A percentile compares a stretch with the other conserved stretches of the same genome.
Evolutionary conservation across 2,888 invertebrate genomes (phyloP).

Genomic region (Portevinia maculata): DNA sequence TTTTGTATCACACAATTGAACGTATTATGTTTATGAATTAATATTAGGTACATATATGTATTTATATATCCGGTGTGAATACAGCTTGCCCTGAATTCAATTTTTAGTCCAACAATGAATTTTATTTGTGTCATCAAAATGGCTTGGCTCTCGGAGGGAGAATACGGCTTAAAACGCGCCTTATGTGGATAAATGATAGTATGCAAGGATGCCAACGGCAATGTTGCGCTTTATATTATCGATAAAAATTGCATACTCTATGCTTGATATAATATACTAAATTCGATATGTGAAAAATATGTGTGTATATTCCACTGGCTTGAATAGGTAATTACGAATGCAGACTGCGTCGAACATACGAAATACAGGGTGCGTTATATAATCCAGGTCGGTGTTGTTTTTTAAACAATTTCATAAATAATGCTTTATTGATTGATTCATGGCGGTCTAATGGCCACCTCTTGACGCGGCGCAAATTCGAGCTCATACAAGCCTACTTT

Average conservation of each 20-base stretch:
- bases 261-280: too few species aligned
- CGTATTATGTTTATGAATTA: neutral
- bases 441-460: too few species aligned
- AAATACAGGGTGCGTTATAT: too few species aligned
- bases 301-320: neutral
- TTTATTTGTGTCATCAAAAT: slow-evolving; percentile 33
- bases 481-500: too few species aligned
- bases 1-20: slow-evolving; percentile 3
- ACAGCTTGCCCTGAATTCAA: slow-evolving; percentile 60
- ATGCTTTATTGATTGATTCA: too few species aligned
- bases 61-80: slow-evolving; percentile 32
- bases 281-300: neutral
- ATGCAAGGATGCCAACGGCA: slow-evolving; percentile 1
- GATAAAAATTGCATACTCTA: too few species aligned
- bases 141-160: neutral
- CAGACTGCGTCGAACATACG: too few species aligned
- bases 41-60: neutral
- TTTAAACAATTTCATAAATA: too few species aligned
- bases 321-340: too few species aligned
- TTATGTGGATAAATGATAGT: slow-evolving; percentile 41
- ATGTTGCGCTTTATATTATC: slow-evolving; percentile 22
- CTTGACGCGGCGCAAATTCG: too few species aligned
- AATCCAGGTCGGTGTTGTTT: too few species aligned
- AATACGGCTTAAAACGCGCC: neutral
- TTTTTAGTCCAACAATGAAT: slow-evolving; percentile 56